Conservation (phyloP, 1,140 invertebrate species). For the Drosophila nigrodunni region DNA sequence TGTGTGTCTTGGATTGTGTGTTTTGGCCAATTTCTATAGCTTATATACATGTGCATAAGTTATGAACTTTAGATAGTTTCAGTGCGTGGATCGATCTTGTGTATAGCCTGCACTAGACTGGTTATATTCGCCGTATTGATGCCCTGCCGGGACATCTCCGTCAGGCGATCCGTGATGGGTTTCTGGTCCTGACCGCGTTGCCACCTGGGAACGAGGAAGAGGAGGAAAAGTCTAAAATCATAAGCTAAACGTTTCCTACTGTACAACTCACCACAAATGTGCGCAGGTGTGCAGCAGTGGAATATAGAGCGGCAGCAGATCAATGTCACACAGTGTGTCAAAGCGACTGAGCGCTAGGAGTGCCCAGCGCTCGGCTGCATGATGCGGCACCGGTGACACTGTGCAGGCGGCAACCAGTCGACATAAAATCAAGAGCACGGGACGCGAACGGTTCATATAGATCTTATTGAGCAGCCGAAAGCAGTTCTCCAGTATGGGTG, state of each 20-base stretch:
- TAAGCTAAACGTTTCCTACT: too few relatives aligned
- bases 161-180: conserved; percentile 87
- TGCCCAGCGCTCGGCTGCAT: conserved; percentile 88
- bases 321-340: conserved; percentile 88
- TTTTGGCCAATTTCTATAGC: neutral
- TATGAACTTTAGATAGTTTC: conserved; percentile 69
- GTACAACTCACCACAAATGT: conserved; percentile 86
- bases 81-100: conserved; percentile 85
- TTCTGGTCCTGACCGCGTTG: conserved; percentile 87
- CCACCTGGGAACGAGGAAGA: conserved; percentile 85
- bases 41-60: neutral
- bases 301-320: conserved; percentile 88
- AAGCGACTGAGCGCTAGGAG: conserved; percentile 88
- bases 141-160: conserved; percentile 87
- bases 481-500: conserved; percentile 88
- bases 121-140: conserved; percentile 87
- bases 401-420: conserved; percentile 87
- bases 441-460: conserved; percentile 88
- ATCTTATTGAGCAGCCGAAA: conserved; percentile 91
- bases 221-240: neutral
- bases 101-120: conserved; percentile 87
- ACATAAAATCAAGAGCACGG: conserved; percentile 90
- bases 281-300: conserved; percentile 89
- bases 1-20: neutral
- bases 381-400: conserved; percentile 85